Percentiles rank a stretch among this genome's conserved stretches.
These are phyloP conservation scores for Myanophis thanlyinensis DNA, from an alignment of 2,113 vertebrate genomes.

Conservation along the genomic window DNA sequence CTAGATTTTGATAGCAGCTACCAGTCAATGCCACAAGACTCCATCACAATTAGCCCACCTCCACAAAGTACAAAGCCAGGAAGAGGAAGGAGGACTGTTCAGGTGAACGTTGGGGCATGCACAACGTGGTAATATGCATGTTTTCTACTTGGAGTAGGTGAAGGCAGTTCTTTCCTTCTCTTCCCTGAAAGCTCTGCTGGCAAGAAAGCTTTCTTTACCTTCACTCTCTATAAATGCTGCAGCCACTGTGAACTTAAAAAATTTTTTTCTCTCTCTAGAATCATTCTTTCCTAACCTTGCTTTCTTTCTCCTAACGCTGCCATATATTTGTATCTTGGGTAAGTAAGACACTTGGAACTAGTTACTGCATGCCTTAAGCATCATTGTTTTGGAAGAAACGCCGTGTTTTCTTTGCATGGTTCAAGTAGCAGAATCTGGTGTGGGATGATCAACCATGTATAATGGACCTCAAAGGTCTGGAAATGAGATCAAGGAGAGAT, in stretches of 20 bases:
- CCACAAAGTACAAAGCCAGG: constrained; percentile 89
- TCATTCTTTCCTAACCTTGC: constrained; percentile 50
- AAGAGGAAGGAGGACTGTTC: constrained; percentile 86
- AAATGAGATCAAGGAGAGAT: background rate
- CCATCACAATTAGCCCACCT: constrained; percentile 88
- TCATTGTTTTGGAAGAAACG: background rate
- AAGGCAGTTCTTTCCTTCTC: constrained; percentile 35
- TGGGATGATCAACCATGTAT: background rate
- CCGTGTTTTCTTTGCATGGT: no score
- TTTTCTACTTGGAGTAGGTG: constrained; percentile 55
- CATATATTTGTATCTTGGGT: constrained; percentile 70
- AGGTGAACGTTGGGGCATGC: constrained; percentile 81
- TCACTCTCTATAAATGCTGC: background rate
- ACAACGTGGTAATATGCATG: constrained; percentile 61
- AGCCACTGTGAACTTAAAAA: constrained; percentile 3
- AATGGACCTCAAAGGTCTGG: background rate
- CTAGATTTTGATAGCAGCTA: constrained; percentile 71
- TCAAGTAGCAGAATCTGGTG: background rate
- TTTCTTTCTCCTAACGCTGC: constrained; percentile 73
- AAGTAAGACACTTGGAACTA: constrained; percentile 54
- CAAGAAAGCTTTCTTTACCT: constrained; percentile 35
- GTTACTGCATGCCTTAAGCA: background rate
- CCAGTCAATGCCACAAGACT: constrained; percentile 71
- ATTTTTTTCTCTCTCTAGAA: background rate
- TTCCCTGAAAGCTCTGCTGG: constrained; percentile 2